phyloP scores from a whole-genome alignment of 2,113 vertebrate species.

The Dolichallabes microphthalmus region DNA sequence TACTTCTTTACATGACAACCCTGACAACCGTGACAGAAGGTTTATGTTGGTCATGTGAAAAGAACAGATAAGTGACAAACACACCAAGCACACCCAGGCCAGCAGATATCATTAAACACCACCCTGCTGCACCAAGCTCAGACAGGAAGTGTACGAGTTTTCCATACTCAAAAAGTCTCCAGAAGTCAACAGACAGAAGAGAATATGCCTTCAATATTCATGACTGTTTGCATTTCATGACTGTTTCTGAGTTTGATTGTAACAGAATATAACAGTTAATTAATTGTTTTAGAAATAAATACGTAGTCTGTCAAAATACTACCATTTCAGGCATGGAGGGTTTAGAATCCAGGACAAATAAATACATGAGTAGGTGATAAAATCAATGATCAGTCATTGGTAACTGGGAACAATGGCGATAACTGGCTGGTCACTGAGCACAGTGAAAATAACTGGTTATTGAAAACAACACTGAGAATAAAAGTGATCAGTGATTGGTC shows the following conservation, averaged over 20 bases:
- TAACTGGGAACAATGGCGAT: background rate
- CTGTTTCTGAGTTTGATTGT: background rate
- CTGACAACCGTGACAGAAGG: too few relatives aligned
- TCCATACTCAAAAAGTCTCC: too few relatives aligned
- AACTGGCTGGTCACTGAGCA: background rate
- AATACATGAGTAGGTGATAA: background rate
- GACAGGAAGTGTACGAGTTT: background rate
- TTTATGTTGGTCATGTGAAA: background rate
- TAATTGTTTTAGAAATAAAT: background rate
- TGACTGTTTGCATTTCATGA: background rate
- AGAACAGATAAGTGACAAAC: constrained; percentile 3
- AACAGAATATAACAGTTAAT: background rate
- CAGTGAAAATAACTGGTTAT: background rate
- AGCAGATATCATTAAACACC: too few relatives aligned
- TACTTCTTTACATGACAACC: background rate
- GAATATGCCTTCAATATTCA: too few relatives aligned
- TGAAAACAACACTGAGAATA: background rate
- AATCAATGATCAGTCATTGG: background rate
- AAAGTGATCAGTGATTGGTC: background rate
- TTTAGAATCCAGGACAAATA: background rate
- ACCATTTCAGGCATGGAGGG: too few relatives aligned
- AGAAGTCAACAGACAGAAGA: background rate
- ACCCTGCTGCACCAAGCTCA: background rate
- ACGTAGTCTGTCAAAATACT: background rate
- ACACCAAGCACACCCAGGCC: background rate